Evolutionary conservation across 2,797 vertebrate genomes (phyloP), one percentile per base, ranked within the genome.

Genomic region (Botia kubotai): DNA sequence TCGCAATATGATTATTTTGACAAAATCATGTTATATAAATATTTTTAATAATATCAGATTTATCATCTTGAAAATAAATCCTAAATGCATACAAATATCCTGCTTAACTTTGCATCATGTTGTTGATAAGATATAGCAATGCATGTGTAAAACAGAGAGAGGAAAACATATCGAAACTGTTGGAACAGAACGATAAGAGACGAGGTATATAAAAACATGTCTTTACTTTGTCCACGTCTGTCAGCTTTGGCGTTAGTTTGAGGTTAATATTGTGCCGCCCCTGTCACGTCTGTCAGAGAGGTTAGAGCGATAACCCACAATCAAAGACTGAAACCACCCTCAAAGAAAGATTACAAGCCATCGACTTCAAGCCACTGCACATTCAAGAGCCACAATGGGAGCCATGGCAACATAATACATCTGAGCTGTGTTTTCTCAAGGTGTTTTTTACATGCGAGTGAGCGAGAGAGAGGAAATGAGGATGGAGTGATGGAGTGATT

Each of bases 221-320:
- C 16, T 60, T 75, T 81, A 12, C 74, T 76, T 68, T 14, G 16
- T 19, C 39, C 13, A 11, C 4, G n/a, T 71, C 79, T 72, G 60
- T 83, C 75, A 72, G 82, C 66, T 75, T 79, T 75, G 52, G 53
- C 48, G 23, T 71, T 62, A 26, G 43, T 50, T 70, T 14, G 43
- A 75, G 17, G 65, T 78, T 81, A 81, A 83, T 83, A 52, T 68
- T 75, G 75, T 78, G 74, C 73, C 23, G 19, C 13, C 72, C 53
- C 26, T 80, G 60, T 76, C 36, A 77, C 26, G 29, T 19, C 52
- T 63, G 21, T 74, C 19, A 2, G 23, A 55, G 14, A 68, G 74
- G 21, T 77, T 55, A 46, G 33, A 75, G 52, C 11, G 65, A 81
- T 77, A 81, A 62, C 65, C 66, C n/a, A 21, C 23, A 52, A 74